Base-by-base conservation (phyloP, 2,797 vertebrate species). In the Betta splendens region DNA sequence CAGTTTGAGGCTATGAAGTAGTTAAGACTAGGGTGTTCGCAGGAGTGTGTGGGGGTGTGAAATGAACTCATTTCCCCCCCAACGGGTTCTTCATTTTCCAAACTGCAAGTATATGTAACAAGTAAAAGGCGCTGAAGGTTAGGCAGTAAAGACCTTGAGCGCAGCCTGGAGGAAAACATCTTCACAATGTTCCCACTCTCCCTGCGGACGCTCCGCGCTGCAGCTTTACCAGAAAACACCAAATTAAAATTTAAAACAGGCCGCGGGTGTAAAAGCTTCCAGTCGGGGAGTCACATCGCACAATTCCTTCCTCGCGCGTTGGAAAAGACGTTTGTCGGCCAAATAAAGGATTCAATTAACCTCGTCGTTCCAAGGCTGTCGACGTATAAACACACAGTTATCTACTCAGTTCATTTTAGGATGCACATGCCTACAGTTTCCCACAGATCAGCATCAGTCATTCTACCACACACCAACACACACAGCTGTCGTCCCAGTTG, bases 241-340 rank as follows among this genome's bases (percentile, higher is more conserved):
- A 22, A 56, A 75, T 77, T 23, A 60, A 70, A 66, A 75, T 70
- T 63, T 23, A 63, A 65, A 64, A 73, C 16, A 72, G 26, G 51
- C n/a, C 4, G 0, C 2, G 40, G 15, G 17, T 1, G 1, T 12
- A 29, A 37, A 38, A 25, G 16, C n/a, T 31, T 51, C 16, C 55
- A 15, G 20, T 16, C 28, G 49, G 16, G 17, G 26, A 37, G 6
- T 56, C 5, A 18, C 43, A 17, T 49, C 56, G 25, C 2, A 25
- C 21, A 16, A 25, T 22, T 0, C 25, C 22, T 49, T 46, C 31
- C 29, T 40, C 33, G 50, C 11, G 32, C 5, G 10, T 38, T 13
- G 33, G 6, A 31, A 40, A 25, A 39, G 16, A 3, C 9, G 28
- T 21, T 25, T 35, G 8, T 10, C 2, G 2, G 4, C 18, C 15